phyloP scores from a whole-genome alignment of 1,140 invertebrate genomes.

The Drosophila melanica region DNA sequence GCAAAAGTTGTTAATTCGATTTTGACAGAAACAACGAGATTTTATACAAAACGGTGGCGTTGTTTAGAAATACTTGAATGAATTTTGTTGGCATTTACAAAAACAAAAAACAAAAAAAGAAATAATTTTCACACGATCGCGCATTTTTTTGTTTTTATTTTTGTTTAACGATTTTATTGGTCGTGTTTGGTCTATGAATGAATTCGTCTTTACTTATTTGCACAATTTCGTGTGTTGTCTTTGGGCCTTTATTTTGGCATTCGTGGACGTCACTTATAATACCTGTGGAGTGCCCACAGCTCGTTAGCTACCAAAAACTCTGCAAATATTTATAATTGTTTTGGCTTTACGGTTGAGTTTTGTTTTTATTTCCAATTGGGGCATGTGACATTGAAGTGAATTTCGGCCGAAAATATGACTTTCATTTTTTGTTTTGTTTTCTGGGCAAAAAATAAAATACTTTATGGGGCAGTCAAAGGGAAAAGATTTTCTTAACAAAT shows the following conservation, averaged over 20 bases:
- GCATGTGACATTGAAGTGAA: slow-evolving; percentile 58
- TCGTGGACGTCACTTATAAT: slow-evolving; percentile 53
- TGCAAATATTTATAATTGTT: slow-evolving; percentile 55
- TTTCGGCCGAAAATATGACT: not conserved
- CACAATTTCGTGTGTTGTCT: slow-evolving; percentile 13
- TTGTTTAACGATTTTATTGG: slow-evolving; percentile 13
- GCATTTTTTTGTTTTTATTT: slow-evolving; percentile 21
- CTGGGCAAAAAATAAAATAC: not conserved
- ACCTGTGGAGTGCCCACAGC: slow-evolving; percentile 11
- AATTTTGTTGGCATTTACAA: slow-evolving; percentile 18
- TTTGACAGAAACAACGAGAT: slow-evolving; percentile 38
- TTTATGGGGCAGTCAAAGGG: not conserved
- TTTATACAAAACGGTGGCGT: slow-evolving; percentile 55
- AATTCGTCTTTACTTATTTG: slow-evolving; percentile 44
- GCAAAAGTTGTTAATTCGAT: slow-evolving; percentile 16
- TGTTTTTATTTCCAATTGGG: slow-evolving; percentile 33
- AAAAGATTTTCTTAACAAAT: slow-evolving; percentile 17
- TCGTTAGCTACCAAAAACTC: slow-evolving; percentile 38
- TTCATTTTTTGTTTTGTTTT: not conserved
- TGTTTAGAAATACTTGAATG: slow-evolving; percentile 63
- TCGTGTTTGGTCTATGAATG: slow-evolving; percentile 54
- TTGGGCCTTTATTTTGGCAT: slow-evolving; percentile 30
- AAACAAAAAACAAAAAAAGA: slow-evolving; percentile 2
- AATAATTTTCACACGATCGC: slow-evolving; percentile 56
- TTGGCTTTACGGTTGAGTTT: slow-evolving; percentile 1